Conservation (phyloP, 2,113 vertebrate species). For the Calidris pugnax region DNA sequence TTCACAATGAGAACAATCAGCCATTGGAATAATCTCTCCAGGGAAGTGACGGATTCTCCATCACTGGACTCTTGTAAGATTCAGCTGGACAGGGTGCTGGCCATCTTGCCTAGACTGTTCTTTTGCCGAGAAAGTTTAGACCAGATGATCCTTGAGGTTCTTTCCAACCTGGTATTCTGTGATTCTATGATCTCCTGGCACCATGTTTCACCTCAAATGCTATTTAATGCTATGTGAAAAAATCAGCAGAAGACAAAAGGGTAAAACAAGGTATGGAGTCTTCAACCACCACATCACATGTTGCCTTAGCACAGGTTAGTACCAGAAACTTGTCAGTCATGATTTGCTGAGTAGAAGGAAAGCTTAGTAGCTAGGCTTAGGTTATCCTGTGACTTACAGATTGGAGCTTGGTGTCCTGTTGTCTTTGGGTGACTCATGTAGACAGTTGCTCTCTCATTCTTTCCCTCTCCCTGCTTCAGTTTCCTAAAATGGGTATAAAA, state of each 20-base stretch:
- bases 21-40: not conserved
- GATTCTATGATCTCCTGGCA: not conserved
- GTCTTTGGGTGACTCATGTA: not conserved
- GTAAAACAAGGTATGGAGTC: not conserved
- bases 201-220: not conserved
- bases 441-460: not conserved
- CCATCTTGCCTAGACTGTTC: not conserved
- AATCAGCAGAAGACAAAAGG: not conserved
- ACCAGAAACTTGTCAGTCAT: not conserved
- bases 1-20: not conserved
- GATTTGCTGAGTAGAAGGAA: not conserved
- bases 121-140: not conserved
- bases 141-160: not conserved
- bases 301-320: not conserved
- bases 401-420: not conserved
- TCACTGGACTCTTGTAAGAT: not conserved
- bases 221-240: not conserved
- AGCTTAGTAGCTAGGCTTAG: not conserved
- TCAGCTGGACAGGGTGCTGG: not conserved
- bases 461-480: not conserved
- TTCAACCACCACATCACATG: not conserved
- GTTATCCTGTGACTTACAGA: not conserved
- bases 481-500: not conserved
- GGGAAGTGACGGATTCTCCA: not conserved
- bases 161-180: not conserved